Base-by-base conservation (phyloP, 2,888 invertebrate genomes). In the Noctua janthe region DNA sequence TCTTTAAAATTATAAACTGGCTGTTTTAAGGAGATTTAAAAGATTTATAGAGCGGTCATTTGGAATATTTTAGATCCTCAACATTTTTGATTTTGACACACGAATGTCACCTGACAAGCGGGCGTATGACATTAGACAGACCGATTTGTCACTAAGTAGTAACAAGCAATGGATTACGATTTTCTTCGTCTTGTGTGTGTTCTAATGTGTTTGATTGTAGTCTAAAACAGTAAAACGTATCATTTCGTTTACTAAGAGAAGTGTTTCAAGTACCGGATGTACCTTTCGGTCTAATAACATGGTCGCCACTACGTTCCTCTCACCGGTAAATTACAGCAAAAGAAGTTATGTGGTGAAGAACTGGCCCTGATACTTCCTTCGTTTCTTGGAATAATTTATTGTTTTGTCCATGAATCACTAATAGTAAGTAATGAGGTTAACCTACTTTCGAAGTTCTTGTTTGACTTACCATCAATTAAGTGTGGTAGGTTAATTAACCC, bases 271-370 rank as follows among this genome's bases (percentile, higher is more conserved):
- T 5, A n/a, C 6, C n/a, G 13, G 35, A 35, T 6, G 1, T 59
- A 35, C 5, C 5, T 39, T 39, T 76, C 13, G 47, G 51, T 71
- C 71, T 81, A 73, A 83, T 84, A 80, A 81, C 71, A 75, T 69
- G 84, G 86, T 83, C 4, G 29, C 71, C 35, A 72, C 35, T 64
- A 83, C 70, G 78, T 83, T 82, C 66, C 78, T 43, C 54, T 51
- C 56, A 49, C 80, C 56, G 59, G 67, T 7, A 80, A 29, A 89
- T 87, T 83, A 81, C 74, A 54, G 74, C 59, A 51, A 81, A 67
- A 56, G 64, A 74, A 83, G 74, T 80, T 73, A 82, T 83, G 86
- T 88, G 88, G 86, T 83, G 80, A 88, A 82, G 81, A 78, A 86
- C 74, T 66, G 67, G 62, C 74, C 71, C 64, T 71, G 78, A 87